Base-by-base conservation (phyloP, 2,888 invertebrate species). In the Cephus sareptanus region DNA sequence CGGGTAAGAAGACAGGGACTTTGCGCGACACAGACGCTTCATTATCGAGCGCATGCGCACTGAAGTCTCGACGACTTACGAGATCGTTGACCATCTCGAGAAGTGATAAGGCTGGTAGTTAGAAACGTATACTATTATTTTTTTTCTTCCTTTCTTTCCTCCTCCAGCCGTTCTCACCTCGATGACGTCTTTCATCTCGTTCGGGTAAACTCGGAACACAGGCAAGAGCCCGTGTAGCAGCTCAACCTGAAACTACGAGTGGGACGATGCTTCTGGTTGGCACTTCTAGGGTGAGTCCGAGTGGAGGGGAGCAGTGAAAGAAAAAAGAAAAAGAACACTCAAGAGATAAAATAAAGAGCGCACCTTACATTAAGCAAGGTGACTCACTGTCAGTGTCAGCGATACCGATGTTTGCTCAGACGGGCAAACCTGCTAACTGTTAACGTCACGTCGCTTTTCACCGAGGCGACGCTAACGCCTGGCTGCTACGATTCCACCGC, bases 341-440 rank as follows among this genome's bases (percentile, higher is more conserved):
- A 15, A 40, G 40, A 40, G 40, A 40, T 40, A 40, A 40, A 40
- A 40, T 40, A 40, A 40, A 40, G 40, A 40, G 40, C 40, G 40
- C 40, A 40, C 40, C 40, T 40, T 40, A 40, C 40, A 40, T 40
- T 40, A 15, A 40, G 40, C 40, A 75, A 74, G 73, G 77, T 79
- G 80, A 77, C 79, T 81, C 77, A 77, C 37, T 30, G 77, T 71
- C 71, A 68, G 33, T 73, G 76, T 79, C 71, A 35, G 31, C 73
- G 76, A 79, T 76, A 34, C 75, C 69, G 78, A 80, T 86, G 84
- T 86, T 86, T 85, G 86, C 84, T 81, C 84, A 83, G 83, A 84
- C 86, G 80, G 75, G 82, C 81, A 83, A 81, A 85, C 82, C 82
- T 81, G 86, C 84, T 86, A 84, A 86, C 86, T 82, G 81, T 82